Evolutionary conservation across 2,797 vertebrate genomes (phyloP), one percentile per base, ranked within the genome.

Genomic region (Tenualosa ilisha): DNA sequence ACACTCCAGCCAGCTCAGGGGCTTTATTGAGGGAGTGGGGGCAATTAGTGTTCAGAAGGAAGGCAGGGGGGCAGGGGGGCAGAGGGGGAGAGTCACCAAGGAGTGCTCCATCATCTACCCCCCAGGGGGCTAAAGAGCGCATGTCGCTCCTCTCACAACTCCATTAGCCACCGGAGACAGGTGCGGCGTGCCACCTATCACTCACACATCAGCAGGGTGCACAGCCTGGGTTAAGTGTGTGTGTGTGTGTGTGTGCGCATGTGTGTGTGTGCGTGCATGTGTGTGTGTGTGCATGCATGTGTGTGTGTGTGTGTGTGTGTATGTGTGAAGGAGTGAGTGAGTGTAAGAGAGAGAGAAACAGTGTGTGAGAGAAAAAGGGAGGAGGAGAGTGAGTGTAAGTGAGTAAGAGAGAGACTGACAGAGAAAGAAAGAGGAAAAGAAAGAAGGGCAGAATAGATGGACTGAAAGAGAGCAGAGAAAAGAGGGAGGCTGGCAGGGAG

Each of bases 1-100:
- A 22, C 72, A 43, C 72, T 79, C 17, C 72, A 46, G 72, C 79
- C 81, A 82, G 81, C 84, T 85, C 51, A 46, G 31, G 75, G 72
- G 37, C 40, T 79, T 43, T 79, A 79, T 46, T 17, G 72, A 15
- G 68, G 68, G 68, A 20, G 72, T 22, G 72, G 37, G 88, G 92
- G 94, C 91, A 95, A 95, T 95, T 95, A 95, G 92, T 72, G 72
- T 13, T 37, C 65, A 43, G 37, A 40, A 22, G 72, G 37, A 22
- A 79, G 72, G 40, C 40, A 22, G 72, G 72, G 31, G 72, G 40
- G 53, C 17, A 54, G 53, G 53, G 53, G 50, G 89, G 89, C 87
- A 88, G 90, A 88, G 86, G 20, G 65, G 2, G 82, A 51, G 85
- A 88, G 89, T 89, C 89, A 91, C 84, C 12, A 86, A 91, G 90